phyloP scores from a whole-genome alignment of 2,113 vertebrate genomes.

The Ovis canadensis region DNA sequence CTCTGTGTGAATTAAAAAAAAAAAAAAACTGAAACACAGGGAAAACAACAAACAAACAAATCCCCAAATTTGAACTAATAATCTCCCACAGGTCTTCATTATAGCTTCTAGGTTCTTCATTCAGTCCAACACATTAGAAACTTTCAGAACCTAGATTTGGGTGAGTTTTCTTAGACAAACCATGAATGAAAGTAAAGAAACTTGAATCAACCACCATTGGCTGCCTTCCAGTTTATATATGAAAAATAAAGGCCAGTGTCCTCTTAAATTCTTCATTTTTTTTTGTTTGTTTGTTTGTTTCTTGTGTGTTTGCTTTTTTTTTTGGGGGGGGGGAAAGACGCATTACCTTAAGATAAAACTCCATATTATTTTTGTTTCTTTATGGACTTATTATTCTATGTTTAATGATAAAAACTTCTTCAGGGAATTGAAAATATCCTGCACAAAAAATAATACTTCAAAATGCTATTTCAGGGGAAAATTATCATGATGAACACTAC shows the following conservation, averaged over 20 bases:
- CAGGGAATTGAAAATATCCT: conserved; percentile 41
- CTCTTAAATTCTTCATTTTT: background rate
- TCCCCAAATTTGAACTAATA: conserved; percentile 36
- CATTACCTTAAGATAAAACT: background rate
- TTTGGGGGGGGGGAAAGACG: rapidly evolving
- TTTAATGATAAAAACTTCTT: conserved; percentile 19
- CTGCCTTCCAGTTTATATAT: conserved; percentile 29
- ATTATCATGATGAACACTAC: conserved; percentile 4
- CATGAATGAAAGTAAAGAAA: background rate
- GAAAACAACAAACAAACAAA: conserved; percentile 48
- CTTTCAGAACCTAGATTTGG: conserved; percentile 12
- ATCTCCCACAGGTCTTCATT: conserved; percentile 68
- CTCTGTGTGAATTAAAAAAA: conserved; percentile 27
- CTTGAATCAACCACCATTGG: background rate
- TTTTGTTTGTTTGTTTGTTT: background rate
- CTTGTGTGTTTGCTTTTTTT: background rate
- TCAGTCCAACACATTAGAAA: conserved; percentile 54
- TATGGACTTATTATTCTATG: conserved; percentile 21
- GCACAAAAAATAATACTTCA: conserved; percentile 29
- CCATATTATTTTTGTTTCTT: background rate
- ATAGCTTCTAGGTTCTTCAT: conserved; percentile 43
- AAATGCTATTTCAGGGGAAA: conserved; percentile 17
- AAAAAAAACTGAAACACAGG: conserved; percentile 20
- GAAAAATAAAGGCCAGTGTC: background rate
- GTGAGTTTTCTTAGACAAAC: background rate